Evolutionary conservation across 2,888 invertebrate genomes (phyloP).

Genomic region (Ctena decussata): DNA sequence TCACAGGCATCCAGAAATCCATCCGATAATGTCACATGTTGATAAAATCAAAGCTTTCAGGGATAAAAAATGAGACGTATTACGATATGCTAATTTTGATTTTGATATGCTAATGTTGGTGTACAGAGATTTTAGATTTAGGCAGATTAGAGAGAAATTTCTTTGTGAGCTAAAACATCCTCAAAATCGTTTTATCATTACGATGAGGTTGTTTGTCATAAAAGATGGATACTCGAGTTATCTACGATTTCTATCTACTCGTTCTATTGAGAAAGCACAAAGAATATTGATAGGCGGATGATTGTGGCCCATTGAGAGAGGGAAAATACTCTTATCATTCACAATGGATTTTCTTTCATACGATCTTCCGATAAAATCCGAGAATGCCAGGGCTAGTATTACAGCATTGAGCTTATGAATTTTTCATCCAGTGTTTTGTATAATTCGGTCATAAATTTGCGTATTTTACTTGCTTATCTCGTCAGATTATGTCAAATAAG

Average conservation of each 20-base stretch:
- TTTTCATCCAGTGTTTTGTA: slow-evolving; percentile 39
- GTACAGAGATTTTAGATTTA: slow-evolving; percentile 61
- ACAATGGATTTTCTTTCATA: slow-evolving; percentile 51
- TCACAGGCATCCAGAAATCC: slow-evolving; percentile 4
- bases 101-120: slow-evolving; percentile 65
- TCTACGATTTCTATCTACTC: slow-evolving; percentile 60
- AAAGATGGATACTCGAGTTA: slow-evolving; percentile 61
- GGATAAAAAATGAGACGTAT: slow-evolving; percentile 68
- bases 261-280: slow-evolving; percentile 40
- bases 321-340: slow-evolving; percentile 52
- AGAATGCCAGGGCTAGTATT: slow-evolving; percentile 33
- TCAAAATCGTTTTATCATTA: slow-evolving; percentile 52
- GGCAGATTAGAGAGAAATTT: slow-evolving; percentile 67
- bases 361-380: neutral
- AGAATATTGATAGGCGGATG: slow-evolving; percentile 42
- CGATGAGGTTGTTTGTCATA: slow-evolving; percentile 58
- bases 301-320: slow-evolving; percentile 45
- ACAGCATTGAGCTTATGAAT: slow-evolving; percentile 38
- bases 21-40: slow-evolving; percentile 49
- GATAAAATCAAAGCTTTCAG: slow-evolving; percentile 57
- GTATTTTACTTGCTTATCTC: slow-evolving; percentile 6
- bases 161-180: slow-evolving; percentile 65
- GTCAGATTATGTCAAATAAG: slow-evolving; percentile 9
- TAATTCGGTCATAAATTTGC: slow-evolving; percentile 29
- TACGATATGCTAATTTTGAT: slow-evolving; percentile 67